Conservation (phyloP, 2,888 invertebrate genomes). For the Halictus quadricinctus region DNA sequence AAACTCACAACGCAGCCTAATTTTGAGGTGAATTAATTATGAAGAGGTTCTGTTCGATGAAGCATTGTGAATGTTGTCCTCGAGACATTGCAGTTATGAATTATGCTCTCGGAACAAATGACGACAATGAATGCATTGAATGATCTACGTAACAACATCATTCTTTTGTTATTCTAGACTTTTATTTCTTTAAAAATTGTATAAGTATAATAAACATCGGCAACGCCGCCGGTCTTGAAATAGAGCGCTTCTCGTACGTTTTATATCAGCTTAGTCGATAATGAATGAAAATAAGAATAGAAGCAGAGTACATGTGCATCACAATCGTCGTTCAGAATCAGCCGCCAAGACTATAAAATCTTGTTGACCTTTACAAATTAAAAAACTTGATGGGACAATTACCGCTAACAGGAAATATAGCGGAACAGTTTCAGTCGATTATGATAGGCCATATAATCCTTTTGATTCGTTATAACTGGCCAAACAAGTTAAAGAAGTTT, state of each 20-base stretch:
- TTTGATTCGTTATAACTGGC: neutral
- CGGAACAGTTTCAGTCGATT: neutral
- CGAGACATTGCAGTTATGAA: neutral
- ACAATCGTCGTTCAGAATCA: neutral
- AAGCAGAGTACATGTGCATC: neutral
- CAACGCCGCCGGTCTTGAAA: neutral
- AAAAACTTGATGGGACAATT: neutral
- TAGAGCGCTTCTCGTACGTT: neutral
- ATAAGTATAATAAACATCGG: neutral
- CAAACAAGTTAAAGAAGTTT: neutral
- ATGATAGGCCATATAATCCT: constrained; percentile 2
- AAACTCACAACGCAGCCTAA: neutral
- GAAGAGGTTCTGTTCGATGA: no score
- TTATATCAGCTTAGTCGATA: neutral
- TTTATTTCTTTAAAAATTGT: neutral
- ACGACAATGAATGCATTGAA: neutral
- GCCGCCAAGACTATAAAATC: neutral
- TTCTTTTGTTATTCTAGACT: neutral
- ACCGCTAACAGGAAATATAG: neutral
- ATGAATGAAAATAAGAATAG: neutral
- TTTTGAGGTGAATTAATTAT: neutral
- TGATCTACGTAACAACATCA: neutral
- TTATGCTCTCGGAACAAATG: neutral
- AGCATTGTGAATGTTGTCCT: neutral
- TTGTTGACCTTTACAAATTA: neutral